These are phyloP conservation scores for Parnassius glacialis DNA, from an alignment of 2,888 invertebrate genomes.

Conservation along the genomic window DNA sequence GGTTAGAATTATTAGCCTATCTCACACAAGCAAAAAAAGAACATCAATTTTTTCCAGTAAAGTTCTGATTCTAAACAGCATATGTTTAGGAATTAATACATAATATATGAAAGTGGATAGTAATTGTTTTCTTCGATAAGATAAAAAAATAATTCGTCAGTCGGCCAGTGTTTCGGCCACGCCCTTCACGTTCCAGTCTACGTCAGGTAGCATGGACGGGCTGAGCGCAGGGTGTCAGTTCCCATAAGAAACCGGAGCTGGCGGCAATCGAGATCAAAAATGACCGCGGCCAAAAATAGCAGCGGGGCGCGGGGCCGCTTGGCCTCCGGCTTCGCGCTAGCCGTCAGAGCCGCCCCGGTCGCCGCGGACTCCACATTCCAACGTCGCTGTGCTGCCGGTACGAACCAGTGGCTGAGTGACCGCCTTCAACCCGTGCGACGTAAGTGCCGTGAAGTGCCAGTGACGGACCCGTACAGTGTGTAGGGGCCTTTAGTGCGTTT, in stretches of 20 bases:
- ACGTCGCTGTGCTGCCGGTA: conserved; percentile 79
- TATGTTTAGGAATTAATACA: too few species aligned
- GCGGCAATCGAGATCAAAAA: conserved; percentile 66
- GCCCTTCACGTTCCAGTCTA: conserved; percentile 45
- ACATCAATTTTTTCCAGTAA: too few species aligned
- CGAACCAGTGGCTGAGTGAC: conserved; percentile 74
- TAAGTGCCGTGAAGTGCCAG: conserved; percentile 73
- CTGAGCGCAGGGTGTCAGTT: conserved; percentile 38
- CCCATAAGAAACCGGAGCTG: conserved; percentile 75
- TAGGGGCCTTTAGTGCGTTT: conserved; percentile 43
- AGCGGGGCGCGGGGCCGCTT: conserved; percentile 37
- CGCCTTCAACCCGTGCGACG: conserved; percentile 79
- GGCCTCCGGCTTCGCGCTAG: conserved; percentile 40
- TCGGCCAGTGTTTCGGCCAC: conserved; percentile 30
- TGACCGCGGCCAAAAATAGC: conserved; percentile 67
- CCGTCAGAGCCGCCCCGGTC: conserved; percentile 84
- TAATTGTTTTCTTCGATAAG: neutral
- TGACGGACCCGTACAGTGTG: conserved; percentile 55
- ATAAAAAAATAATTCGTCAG: neutral
- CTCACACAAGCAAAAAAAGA: too few species aligned
- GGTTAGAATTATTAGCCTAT: too few species aligned
- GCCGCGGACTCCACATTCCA: conserved; percentile 87
- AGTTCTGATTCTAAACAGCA: too few species aligned
- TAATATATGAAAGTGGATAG: too few species aligned
- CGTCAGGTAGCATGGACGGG: conserved; percentile 42